Conservation (phyloP, 2,113 vertebrate species). For the Colossoma macropomum region DNA sequence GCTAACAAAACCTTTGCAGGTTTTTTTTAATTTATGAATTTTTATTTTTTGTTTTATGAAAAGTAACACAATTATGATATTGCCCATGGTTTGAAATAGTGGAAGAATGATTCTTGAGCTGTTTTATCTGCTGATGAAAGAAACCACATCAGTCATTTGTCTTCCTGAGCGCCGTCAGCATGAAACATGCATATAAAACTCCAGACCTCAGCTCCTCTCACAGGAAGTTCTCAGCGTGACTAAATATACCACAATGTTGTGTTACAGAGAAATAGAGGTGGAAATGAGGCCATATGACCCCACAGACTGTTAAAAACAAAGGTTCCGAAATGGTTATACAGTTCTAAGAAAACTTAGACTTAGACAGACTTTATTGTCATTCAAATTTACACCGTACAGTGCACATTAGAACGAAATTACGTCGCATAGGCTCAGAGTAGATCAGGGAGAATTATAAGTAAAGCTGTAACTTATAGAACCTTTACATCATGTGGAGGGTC, state of each 20-base stretch:
- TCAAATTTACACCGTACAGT: too few relatives aligned
- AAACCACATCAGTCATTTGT: slow-evolving; percentile 4
- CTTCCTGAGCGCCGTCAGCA: neutral
- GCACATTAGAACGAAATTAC: too few relatives aligned
- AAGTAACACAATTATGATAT: too few relatives aligned
- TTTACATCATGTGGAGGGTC: neutral
- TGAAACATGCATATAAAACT: neutral
- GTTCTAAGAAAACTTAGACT: neutral
- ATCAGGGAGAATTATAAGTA: too few relatives aligned
- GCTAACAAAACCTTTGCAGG: too few relatives aligned
- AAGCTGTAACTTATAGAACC: neutral
- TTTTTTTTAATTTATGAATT: too few relatives aligned
- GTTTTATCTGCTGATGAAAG: neutral
- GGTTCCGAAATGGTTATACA: neutral
- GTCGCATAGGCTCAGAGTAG: too few relatives aligned
- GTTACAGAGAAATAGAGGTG: neutral
- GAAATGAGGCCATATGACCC: neutral
- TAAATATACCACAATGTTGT: slow-evolving; percentile 6
- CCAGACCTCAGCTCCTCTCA: slow-evolving; percentile 22
- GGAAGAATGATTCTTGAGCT: neutral
- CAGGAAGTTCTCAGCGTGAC: slow-evolving; percentile 21
- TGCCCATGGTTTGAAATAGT: too few relatives aligned
- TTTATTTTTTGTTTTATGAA: neutral
- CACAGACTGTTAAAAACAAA: neutral
- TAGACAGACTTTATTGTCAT: too few relatives aligned